Evolutionary conservation across 2,113 vertebrate species (phyloP), one percentile per base, ranked within the genome.

Genomic region (Struthio camelus): DNA sequence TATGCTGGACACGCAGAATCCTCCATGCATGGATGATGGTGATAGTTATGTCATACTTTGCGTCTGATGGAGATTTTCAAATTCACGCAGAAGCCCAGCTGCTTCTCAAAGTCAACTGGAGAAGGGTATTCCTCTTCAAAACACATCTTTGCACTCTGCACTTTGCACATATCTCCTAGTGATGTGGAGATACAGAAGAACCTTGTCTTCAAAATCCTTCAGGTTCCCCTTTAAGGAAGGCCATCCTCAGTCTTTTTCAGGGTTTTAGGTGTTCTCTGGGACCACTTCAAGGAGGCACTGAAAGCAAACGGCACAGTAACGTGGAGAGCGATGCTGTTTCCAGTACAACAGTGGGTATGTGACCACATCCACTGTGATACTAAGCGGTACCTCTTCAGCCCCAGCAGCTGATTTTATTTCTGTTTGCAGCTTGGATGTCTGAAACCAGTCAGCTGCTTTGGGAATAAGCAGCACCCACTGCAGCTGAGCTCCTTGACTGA

Each of bases 261-360:
- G 23, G 7, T 32, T 85, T 77, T 73, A 38, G 18, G 10, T 3
- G 12, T 71, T 77, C 50, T 77, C 46, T 28, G 72, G 58, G 58
- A 11, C 73, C 23, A 36, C 46, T 56, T 58, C 3, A 40, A 66
- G 50, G 62, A 85, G 53, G 10, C 0, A 0, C 7, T 46, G 28
- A 53, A 59, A 86, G 30, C 59, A 42, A 24, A 80, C n/a, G 11
- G n/a, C 38, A 5, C 9, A 40, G 50, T 56, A 40, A 32, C 1
- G 0, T 15, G 32, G n/a, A 56, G 56, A 72, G 5, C 0, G 0
- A 34, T 38, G 36, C 61, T 50, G 30, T 32, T 30, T 61, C 46
- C 79, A 18, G 7, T 11, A 51, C 11, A 12, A 1, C 65, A 34
- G 46, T 18, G 25, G 17, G 11, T 65, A 30, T 50, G 18, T 46